Conservation (phyloP, 1,140 invertebrate genomes). For the Lethrus apterus region DNA sequence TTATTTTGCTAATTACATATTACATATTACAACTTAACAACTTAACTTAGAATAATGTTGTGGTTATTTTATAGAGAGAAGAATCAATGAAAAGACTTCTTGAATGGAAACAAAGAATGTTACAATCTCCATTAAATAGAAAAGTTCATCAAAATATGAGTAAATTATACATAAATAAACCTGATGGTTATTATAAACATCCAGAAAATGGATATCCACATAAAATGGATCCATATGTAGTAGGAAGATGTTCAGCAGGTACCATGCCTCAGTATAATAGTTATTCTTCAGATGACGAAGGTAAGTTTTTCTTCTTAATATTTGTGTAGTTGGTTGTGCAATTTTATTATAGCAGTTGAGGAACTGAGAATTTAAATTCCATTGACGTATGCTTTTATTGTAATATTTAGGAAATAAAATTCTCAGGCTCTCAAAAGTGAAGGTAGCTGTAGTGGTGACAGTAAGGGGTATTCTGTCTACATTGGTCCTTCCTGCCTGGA, state of each 20-base stretch:
- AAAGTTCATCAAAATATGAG: constrained; percentile 53
- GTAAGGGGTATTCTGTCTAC: constrained; percentile 28
- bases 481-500: constrained; percentile 41
- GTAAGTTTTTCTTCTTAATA: constrained; percentile 42
- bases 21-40: not conserved
- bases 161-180: constrained; percentile 21
- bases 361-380: constrained; percentile 18
- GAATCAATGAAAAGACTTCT: constrained; percentile 85
- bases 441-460: constrained; percentile 13
- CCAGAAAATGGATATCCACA: constrained; percentile 34
- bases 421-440: constrained; percentile 7
- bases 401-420: not conserved
- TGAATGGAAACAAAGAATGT: constrained; percentile 89
- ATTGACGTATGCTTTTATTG: too few relatives aligned
- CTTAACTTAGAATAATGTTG: not conserved
- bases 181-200: constrained; percentile 42
- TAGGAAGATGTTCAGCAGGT: constrained; percentile 21
- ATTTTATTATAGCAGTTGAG: constrained; percentile 7
- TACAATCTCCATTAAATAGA: constrained; percentile 77
- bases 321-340: not conserved
- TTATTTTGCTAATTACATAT: not conserved
- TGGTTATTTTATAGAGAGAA: constrained; percentile 47
- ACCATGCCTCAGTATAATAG: constrained; percentile 57
- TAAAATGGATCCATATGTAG: constrained; percentile 23
- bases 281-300: constrained; percentile 82